Evolutionary conservation across 2,113 vertebrate genomes (phyloP).

Genomic region (Scalopus aquaticus): DNA sequence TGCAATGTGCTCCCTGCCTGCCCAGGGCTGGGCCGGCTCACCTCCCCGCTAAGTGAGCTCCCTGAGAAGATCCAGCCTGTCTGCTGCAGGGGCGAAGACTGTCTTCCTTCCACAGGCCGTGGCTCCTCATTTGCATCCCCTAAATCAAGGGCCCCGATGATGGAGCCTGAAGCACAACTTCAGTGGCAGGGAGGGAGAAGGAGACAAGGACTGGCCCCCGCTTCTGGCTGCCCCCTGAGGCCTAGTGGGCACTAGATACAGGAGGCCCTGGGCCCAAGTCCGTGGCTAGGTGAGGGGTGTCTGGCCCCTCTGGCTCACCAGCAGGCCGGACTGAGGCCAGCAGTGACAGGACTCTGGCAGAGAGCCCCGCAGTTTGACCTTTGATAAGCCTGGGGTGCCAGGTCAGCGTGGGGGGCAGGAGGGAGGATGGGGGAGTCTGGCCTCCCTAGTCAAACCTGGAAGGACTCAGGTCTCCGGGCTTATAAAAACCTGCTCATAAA

Average conservation of each 20-base stretch:
- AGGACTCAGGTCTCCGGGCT: background rate
- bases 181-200: background rate
- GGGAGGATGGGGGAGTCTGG: background rate
- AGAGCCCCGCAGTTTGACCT: background rate
- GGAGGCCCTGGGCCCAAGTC: background rate
- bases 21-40: background rate
- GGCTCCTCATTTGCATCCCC: slow-evolving; percentile 78
- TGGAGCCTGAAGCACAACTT: slow-evolving; percentile 68
- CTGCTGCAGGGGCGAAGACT: slow-evolving; percentile 66
- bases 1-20: background rate
- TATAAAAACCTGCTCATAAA: background rate
- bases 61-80: slow-evolving; percentile 63
- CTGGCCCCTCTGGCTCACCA: background rate
- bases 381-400: background rate
- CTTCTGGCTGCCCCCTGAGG: slow-evolving; percentile 35
- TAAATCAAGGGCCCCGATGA: slow-evolving; percentile 73
- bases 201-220: slow-evolving; percentile 9
- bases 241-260: slow-evolving; percentile 20
- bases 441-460: background rate
- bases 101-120: slow-evolving; percentile 65
- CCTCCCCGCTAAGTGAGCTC: slow-evolving; percentile 66
- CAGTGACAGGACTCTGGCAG: background rate
- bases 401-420: background rate
- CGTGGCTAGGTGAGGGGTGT: background rate
- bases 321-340: background rate